Conservation (phyloP, 1,140 invertebrate genomes). For the Carposina sasakii region DNA sequence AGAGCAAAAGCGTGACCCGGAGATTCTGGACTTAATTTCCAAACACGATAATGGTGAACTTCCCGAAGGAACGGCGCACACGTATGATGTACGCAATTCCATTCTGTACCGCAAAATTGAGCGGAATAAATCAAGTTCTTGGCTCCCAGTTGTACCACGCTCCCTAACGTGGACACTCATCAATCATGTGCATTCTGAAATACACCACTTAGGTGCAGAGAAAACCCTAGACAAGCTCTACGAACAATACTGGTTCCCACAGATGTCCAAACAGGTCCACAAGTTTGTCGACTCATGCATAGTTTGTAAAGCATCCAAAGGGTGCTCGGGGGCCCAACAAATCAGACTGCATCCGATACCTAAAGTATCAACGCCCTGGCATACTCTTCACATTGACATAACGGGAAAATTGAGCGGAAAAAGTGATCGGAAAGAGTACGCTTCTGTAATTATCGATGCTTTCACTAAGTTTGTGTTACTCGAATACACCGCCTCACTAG, state of each 20-base stretch:
- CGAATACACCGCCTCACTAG: constrained; percentile 23
- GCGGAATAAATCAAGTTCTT: not conserved
- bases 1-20: not conserved
- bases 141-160: not conserved
- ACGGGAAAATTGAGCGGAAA: constrained; percentile 29
- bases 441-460: constrained; percentile 27
- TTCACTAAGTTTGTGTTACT: constrained; percentile 32
- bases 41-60: not conserved
- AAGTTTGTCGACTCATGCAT: not conserved
- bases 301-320: not conserved
- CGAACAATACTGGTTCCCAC: not conserved
- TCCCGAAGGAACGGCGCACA: not conserved
- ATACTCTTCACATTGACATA: constrained; percentile 37
- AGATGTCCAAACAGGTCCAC: not conserved
- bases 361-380: constrained; percentile 33
- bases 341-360: constrained; percentile 2
- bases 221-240: not conserved
- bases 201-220: not conserved
- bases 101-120: not conserved
- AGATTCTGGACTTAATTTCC: not conserved
- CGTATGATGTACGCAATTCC: not conserved
- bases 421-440: constrained; percentile 28
- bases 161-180: not conserved
- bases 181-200: not conserved
- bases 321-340: not conserved